Evolutionary conservation across 1,140 invertebrate species (phyloP), one percentile per base, ranked within the genome.

Genomic region (Arion vulgaris): DNA sequence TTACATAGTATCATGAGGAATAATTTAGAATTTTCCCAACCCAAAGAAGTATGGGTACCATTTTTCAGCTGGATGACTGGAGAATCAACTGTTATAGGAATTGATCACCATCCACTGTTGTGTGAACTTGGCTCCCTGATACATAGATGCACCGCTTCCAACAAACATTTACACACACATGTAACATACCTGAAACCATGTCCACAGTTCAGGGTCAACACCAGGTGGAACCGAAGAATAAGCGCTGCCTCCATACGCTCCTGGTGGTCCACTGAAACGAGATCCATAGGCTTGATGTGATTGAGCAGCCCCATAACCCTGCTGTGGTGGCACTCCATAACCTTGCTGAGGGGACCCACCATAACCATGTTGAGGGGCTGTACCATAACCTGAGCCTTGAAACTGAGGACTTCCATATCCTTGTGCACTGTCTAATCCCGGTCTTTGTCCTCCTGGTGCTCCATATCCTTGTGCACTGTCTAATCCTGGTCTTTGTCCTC

Each of bases 201-300:
- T 69, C 87, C 95, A 94, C 0, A 96, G 94, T 89, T 96, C 94
- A 34, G 95, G 95, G 86, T 83, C 93, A 39, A 94, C 87, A 72
- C 86, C 84, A 62, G 87, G 88, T 0, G 89, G 89, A 53, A 80
- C 75, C 0, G 15, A 15, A 11, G 84, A 77, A n/a, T n/a, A n/a
- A 41, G 80, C 69, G 32, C 81, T 72, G 36, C 78, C 82, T n/a
- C 82, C 82, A 77, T 76, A 81, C 5, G 57, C n/a, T 49, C 41
- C 73, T 68, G 51, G 36, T 38, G 57, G 26, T 28, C 78, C 53
- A 5, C 53, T 57, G 4, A 57, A 19, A 7, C 15, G 53, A 57
- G 53, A 57, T 57, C 53, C 66, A 41, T 66, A 79, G 23, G 26
- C 71, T 41, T 57, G 41, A 9, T 62, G 71, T 36, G n/a, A 38